phyloP scores from a whole-genome alignment of 1,140 invertebrate genomes.

The Cataglyphis hispanica region DNA sequence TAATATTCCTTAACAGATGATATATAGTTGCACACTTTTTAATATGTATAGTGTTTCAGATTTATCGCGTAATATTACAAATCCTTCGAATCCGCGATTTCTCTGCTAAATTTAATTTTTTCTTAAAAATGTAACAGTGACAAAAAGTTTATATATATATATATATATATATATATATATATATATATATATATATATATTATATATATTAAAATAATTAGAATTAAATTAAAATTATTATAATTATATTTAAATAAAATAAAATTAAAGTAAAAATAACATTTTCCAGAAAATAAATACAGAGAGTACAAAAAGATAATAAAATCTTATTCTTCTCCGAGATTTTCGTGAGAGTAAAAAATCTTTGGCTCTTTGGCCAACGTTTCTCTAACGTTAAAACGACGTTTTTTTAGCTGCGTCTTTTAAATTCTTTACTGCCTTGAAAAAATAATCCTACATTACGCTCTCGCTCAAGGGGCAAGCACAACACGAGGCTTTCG shows the following conservation, averaged over 20 bases:
- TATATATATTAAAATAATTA: too few species aligned
- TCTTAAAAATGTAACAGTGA: not conserved
- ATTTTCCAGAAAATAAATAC: not conserved
- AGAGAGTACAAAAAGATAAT: not conserved
- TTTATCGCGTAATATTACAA: not conserved
- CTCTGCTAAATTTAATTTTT: not conserved
- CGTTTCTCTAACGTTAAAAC: not conserved
- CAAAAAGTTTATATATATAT: not conserved
- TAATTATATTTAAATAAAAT: too few species aligned
- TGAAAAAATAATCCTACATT: slow-evolving; percentile 49
- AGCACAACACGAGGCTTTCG: slow-evolving; percentile 10
- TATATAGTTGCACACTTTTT: not conserved
- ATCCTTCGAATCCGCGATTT: not conserved
- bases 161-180: too few species aligned
- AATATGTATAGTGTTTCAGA: not conserved
- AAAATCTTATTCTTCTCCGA: not conserved
- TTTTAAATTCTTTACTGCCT: not conserved
- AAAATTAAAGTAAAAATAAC: not conserved
- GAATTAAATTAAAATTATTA: too few species aligned
- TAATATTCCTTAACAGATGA: not conserved
- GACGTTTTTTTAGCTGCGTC: slow-evolving; percentile 1
- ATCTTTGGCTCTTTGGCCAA: not conserved
- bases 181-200: too few species aligned
- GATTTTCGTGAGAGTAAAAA: not conserved
- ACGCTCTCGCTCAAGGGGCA: slow-evolving; percentile 10